These are phyloP conservation scores for Ptycholaimellus sp. DNA, from an alignment of 2,888 invertebrate genomes.

Conservation along the genomic window DNA sequence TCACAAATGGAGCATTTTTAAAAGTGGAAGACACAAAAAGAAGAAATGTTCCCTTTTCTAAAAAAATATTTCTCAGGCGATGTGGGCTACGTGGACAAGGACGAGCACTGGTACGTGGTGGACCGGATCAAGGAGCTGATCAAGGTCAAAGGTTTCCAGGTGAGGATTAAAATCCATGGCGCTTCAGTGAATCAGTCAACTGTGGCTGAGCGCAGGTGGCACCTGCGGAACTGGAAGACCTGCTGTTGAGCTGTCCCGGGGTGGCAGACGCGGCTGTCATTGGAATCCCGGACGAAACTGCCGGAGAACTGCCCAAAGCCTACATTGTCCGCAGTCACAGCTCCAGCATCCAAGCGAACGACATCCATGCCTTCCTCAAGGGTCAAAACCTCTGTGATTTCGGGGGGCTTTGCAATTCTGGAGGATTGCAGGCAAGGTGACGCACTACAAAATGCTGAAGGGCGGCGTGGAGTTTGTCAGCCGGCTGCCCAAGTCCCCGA, in stretches of 20 bases:
- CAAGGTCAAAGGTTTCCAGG: slow-evolving; percentile 20
- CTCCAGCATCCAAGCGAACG: neutral
- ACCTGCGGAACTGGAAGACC: slow-evolving; percentile 60
- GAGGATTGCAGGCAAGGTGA: slow-evolving; percentile 44
- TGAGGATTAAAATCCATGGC: too few relatives aligned
- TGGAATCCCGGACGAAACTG: slow-evolving; percentile 40
- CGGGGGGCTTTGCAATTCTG: too few relatives aligned
- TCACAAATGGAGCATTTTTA: too few relatives aligned
- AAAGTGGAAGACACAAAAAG: too few relatives aligned
- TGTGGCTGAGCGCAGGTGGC: slow-evolving; percentile 37
- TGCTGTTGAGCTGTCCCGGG: slow-evolving; percentile 44
- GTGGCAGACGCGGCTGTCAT: slow-evolving; percentile 57
- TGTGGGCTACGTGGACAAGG: slow-evolving; percentile 14
- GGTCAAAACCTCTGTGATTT: too few relatives aligned
- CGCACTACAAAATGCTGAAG: slow-evolving; percentile 46
- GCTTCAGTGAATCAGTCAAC: slow-evolving; percentile 44
- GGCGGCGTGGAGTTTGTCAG: slow-evolving; percentile 41
- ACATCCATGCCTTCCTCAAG: neutral
- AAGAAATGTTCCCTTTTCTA: too few relatives aligned
- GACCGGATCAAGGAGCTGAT: slow-evolving; percentile 21
- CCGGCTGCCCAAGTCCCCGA: slow-evolving; percentile 43
- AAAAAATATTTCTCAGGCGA: too few relatives aligned
- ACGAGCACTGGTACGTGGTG: slow-evolving; percentile 15
- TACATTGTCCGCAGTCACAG: neutral
- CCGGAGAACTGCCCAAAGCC: too few relatives aligned